Percentiles rank a stretch among this genome's conserved stretches.
These are phyloP conservation scores for Podiceps cristatus DNA, from an alignment of 2,113 vertebrate genomes.

Conservation along the genomic window DNA sequence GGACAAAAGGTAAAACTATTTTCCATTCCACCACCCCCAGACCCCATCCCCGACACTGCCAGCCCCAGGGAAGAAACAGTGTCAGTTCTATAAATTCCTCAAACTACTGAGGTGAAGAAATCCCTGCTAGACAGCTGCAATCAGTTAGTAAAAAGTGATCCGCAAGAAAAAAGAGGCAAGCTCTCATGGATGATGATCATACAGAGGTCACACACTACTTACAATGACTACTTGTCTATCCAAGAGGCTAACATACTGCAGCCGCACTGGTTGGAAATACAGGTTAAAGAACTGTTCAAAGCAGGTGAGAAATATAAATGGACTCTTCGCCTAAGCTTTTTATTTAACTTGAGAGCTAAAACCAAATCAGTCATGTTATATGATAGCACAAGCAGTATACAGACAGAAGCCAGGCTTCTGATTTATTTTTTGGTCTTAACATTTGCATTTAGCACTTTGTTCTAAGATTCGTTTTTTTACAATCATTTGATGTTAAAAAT, in stretches of 20 bases:
- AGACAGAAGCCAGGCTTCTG: not conserved
- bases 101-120: not conserved
- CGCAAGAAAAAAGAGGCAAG: not conserved
- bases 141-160: not conserved
- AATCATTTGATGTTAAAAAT: not conserved
- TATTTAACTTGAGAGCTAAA: not conserved
- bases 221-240: not conserved
- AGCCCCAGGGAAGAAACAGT: not conserved
- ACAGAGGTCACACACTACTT: not conserved
- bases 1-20: not conserved
- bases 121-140: not conserved
- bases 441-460: not conserved
- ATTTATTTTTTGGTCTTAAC: not conserved
- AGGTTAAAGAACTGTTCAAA: not conserved
- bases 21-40: not conserved
- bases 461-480: not conserved
- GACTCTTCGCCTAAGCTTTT: not conserved
- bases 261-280: not conserved
- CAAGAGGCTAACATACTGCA: not conserved
- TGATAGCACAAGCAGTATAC: not conserved
- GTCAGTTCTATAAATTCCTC: not conserved
- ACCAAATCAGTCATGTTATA: not conserved
- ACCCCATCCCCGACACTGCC: too few species aligned
- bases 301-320: not conserved
- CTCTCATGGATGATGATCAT: too few species aligned